Percentiles rank a stretch among this genome's conserved stretches.
Conservation (phyloP, 2,113 vertebrate species). For the Collichthys lucidus region DNA sequence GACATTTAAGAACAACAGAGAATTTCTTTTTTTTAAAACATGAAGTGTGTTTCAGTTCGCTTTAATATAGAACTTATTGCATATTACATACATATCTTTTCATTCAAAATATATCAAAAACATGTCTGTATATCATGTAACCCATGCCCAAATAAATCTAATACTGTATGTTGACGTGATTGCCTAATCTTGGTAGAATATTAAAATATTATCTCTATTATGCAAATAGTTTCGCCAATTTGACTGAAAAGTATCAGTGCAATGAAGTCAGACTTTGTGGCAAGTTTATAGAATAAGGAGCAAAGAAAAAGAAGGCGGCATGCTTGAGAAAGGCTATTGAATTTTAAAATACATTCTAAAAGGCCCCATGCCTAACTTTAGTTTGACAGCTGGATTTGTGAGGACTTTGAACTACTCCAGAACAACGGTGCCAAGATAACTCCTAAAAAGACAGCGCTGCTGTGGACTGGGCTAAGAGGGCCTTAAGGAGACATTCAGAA, state of each 20-base stretch:
- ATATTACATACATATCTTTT: neutral
- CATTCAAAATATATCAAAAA: no score
- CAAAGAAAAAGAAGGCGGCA: slow-evolving; percentile 29
- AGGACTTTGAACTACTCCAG: slow-evolving; percentile 76
- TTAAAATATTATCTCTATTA: neutral
- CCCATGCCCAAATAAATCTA: neutral
- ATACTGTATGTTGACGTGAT: neutral
- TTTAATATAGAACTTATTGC: neutral
- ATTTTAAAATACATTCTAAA: slow-evolving; percentile 81
- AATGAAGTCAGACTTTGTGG: slow-evolving; percentile 34
- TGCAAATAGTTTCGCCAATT: neutral
- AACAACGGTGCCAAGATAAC: slow-evolving; percentile 59
- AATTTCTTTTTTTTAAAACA: neutral
- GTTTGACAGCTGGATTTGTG: slow-evolving; percentile 80
- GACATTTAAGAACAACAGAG: neutral
- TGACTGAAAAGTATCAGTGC: slow-evolving; percentile 2
- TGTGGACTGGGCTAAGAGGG: slow-evolving; percentile 76
- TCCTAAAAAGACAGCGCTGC: slow-evolving; percentile 57
- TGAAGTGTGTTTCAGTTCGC: neutral
- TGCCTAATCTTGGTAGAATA: neutral
- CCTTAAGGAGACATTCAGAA: slow-evolving; percentile 72
- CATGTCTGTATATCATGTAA: neutral
- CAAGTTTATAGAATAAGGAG: slow-evolving; percentile 58
- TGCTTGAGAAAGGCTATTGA: slow-evolving; percentile 70
- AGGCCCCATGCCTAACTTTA: slow-evolving; percentile 74